phyloP scores from a whole-genome alignment of 2,113 vertebrate species.

The Halcyon senegalensis region DNA sequence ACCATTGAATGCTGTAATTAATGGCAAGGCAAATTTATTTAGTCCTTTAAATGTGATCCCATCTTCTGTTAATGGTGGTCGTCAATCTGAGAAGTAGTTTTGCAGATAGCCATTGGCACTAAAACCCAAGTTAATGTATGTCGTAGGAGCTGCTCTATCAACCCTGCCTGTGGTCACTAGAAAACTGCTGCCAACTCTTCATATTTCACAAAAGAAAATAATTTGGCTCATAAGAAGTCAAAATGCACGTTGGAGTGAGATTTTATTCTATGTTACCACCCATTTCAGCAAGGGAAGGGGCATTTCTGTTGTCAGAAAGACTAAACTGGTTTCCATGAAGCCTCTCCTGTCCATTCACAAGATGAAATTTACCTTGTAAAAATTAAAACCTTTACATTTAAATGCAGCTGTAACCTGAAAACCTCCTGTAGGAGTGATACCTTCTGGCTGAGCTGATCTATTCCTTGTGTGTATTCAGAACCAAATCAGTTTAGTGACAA shows the following conservation, averaged over 20 bases:
- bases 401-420: neutral
- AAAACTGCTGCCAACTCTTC: neutral
- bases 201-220: neutral
- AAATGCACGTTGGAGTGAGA: neutral
- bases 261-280: neutral
- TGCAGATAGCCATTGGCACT: neutral
- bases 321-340: neutral
- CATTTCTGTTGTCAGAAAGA: neutral
- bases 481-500: slow-evolving; percentile 25
- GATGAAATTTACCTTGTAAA: neutral
- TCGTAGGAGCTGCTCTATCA: neutral
- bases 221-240: neutral
- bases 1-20: neutral
- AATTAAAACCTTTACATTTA: slow-evolving; percentile 4
- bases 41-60: neutral
- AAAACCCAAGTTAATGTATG: neutral
- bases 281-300: neutral
- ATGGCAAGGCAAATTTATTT: neutral
- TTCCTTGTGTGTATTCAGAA: neutral
- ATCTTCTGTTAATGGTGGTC: neutral
- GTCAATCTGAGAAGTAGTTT: neutral
- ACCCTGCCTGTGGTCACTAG: neutral
- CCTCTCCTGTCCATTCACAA: neutral
- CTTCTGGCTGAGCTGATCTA: neutral
- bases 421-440: neutral